phyloP scores from a whole-genome alignment of 2,888 invertebrate species.

The Metacarcinus magister region DNA sequence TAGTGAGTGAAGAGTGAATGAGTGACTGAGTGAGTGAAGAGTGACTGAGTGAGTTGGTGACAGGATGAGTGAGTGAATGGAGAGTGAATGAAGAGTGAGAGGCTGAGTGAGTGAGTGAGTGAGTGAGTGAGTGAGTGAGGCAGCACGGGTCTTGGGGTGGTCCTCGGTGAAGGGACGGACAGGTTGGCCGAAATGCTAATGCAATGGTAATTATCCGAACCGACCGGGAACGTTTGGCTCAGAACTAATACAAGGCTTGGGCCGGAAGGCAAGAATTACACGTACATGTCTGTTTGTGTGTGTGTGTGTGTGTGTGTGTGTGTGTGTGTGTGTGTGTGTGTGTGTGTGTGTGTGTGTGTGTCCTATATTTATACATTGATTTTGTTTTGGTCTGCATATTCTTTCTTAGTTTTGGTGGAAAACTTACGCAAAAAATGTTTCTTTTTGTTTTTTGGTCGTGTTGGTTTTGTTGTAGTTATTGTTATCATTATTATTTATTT shows the following conservation, averaged over 20 bases:
- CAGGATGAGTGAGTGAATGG: conserved; percentile 60
- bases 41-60: conserved; percentile 64
- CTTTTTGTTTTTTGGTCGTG: background rate
- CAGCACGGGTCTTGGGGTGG: background rate
- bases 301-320: conserved; percentile 56
- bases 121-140: conserved; percentile 40
- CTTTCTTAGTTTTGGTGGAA: background rate
- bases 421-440: background rate
- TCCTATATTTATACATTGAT: background rate
- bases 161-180: conserved; percentile 12
- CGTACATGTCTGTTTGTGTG: conserved; percentile 14
- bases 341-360: conserved; percentile 55
- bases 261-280: conserved; percentile 48
- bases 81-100: background rate
- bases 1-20: background rate
- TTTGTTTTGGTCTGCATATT: background rate
- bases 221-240: conserved; percentile 52
- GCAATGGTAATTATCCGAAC: conserved; percentile 43
- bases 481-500: too few species aligned
- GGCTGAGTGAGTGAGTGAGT: background rate
- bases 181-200: conserved; percentile 60
- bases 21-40: background rate
- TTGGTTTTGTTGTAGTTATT: background rate
- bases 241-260: conserved; percentile 56
- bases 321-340: conserved; percentile 50